Evolutionary conservation across 2,113 vertebrate species (phyloP), one percentile per base, ranked within the genome.

Genomic region (Rhipidura dahli): DNA sequence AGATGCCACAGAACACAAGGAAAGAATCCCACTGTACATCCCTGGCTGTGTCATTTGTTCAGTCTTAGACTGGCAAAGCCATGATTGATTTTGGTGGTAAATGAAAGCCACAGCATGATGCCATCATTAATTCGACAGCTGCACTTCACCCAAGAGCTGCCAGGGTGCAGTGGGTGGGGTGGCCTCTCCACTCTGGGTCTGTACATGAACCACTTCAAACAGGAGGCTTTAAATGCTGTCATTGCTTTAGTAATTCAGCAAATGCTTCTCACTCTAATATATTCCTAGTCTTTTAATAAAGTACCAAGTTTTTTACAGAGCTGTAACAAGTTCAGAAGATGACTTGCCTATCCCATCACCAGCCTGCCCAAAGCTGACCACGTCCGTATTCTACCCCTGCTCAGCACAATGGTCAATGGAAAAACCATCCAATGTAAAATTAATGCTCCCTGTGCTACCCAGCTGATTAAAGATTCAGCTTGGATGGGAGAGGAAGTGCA

Each of bases 341-440:
- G 33, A 47, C 35, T 26, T 56, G 37, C 17, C 57, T 44, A 1
- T 20, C 47, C n/a, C 27, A 3, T 49, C 64, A 54, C 19, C 56
- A 81, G 28, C 40, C 72, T 75, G 40, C 44, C 68, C 83, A 66
- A 80, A 71, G 22, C 64, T 1, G 2, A 28, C 30, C 28, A 21
- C 0, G 0, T 9, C 4, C 1, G 0, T 7, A 4, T n/a, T 27
- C 68, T 18, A 21, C 23, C 12, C 3, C 30, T 7, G 35, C 81
- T 63, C 79, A 83, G 68, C 4, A 1, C 30, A 84, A 15, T 2
- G 6, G 8, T 84, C 49, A 31, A 0, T 19, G 57, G 47, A 35
- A 66, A 64, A 78, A 22, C 60, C n/a, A n/a, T n/a, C n/a, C n/a
- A n/a, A n/a, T n/a, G n/a, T n/a, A n/a, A 20, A 61, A 54, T 37